These are phyloP conservation scores for Lepidurus arcticus DNA, from an alignment of 1,140 invertebrate genomes.

Conservation along the genomic window DNA sequence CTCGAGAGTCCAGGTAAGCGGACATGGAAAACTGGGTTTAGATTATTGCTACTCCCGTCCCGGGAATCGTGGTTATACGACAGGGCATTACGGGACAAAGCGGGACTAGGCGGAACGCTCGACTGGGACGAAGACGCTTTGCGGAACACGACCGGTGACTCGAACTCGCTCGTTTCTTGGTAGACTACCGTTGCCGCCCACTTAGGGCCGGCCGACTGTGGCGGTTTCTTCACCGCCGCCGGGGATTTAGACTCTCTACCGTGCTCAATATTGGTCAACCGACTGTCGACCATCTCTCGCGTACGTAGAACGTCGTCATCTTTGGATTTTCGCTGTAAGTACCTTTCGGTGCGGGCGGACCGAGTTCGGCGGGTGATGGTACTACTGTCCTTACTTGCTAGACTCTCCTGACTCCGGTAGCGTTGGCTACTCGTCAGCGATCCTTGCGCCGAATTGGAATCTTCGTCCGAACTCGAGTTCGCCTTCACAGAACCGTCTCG, in stretches of 20 bases:
- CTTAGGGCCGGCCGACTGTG: slow-evolving; percentile 31
- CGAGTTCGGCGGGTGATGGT: slow-evolving; percentile 53
- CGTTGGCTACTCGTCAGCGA: slow-evolving; percentile 38
- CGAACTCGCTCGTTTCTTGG: slow-evolving; percentile 42
- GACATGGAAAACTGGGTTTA: not conserved
- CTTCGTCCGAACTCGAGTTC: slow-evolving; percentile 39
- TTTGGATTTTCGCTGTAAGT: slow-evolving; percentile 63
- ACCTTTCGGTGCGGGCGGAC: slow-evolving; percentile 67
- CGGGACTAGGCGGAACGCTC: slow-evolving; percentile 34
- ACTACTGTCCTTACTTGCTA: slow-evolving; percentile 48
- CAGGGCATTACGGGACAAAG: not conserved
- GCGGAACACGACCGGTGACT: slow-evolving; percentile 37
- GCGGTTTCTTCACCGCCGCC: slow-evolving; percentile 27
- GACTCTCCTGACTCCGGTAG: slow-evolving; percentile 57
- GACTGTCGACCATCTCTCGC: slow-evolving; percentile 47
- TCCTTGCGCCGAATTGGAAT: slow-evolving; percentile 32
- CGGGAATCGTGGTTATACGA: slow-evolving; percentile 3
- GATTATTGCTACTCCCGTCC: not conserved
- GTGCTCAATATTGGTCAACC: slow-evolving; percentile 36
- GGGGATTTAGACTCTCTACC: slow-evolving; percentile 35
- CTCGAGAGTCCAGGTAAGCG: not conserved
- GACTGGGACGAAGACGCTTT: slow-evolving; percentile 40
- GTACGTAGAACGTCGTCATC: slow-evolving; percentile 56
- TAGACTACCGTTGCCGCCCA: slow-evolving; percentile 41
- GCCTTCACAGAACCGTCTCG: slow-evolving; percentile 37